Evolutionary conservation across 2,113 vertebrate species (phyloP).

Genomic region (Oplegnathus fasciatus): DNA sequence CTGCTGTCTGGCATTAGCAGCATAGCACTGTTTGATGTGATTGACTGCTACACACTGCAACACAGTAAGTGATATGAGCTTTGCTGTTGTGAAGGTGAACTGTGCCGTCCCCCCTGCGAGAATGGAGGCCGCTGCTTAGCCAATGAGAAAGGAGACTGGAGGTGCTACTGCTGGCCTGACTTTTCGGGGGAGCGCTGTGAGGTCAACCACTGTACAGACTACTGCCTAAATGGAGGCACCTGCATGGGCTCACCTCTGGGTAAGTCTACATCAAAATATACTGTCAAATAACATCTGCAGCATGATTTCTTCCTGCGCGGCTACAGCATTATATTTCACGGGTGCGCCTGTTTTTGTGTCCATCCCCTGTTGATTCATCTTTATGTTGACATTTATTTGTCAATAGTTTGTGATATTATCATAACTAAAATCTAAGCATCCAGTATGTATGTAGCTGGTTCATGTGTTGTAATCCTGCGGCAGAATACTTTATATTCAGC

Average conservation of each 20-base stretch:
- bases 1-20: background rate
- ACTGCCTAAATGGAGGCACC: slow-evolving; percentile 96
- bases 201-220: slow-evolving; percentile 95
- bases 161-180: slow-evolving; percentile 97
- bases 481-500: background rate
- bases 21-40: slow-evolving; percentile 1
- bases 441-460: background rate
- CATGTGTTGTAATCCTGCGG: background rate
- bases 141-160: slow-evolving; percentile 94
- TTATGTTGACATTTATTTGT: background rate
- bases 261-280: slow-evolving; percentile 74
- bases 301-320: background rate
- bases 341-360: background rate
- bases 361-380: background rate
- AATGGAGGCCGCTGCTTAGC: slow-evolving; percentile 96
- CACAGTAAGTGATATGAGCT: slow-evolving; percentile 30
- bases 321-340: background rate
- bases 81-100: slow-evolving; percentile 87
- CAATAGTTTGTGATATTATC: background rate
- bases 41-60: slow-evolving; percentile 27
- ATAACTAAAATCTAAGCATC: background rate
- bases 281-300: background rate
- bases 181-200: slow-evolving; percentile 97
- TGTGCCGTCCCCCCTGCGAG: slow-evolving; percentile 93
- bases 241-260: slow-evolving; percentile 93